Base-by-base conservation (phyloP, 2,888 invertebrate genomes). In the Chaetoderma sp. region DNA sequence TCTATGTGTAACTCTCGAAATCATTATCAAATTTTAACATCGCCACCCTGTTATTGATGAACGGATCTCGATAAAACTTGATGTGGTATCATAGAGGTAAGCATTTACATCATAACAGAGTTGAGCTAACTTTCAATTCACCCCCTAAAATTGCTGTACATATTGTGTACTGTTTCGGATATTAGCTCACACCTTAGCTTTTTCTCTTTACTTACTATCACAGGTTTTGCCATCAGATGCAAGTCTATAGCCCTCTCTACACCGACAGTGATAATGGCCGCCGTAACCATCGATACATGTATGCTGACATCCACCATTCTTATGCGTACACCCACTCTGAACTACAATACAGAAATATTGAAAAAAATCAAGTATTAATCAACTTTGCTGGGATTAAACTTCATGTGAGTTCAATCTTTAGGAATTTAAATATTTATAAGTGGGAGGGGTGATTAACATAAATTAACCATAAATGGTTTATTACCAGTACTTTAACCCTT, bases 301-400 rank as follows among this genome's bases (percentile, higher is more conserved):
- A n/a, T 83, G 82, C 28, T 81, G 71, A 66, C 83, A 83, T 4
- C 82, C 82, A 1, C 83, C 83, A 60, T 82, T 82, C 60, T 72
- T 70, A 2, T 67, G 60, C 25, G 65, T 63, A 47, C 81, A 81
- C 2, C 79, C 80, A 10, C 68, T 69, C n/a, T 67, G 66, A 27
- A 75, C 81, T 80, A 71, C 18, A 71, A 73, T 18, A 63, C 5
- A 50, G 18, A 60, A 18, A 33, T n/a, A 16, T 54, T n/a, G n/a
- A n/a, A n/a, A n/a, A n/a, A n/a, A n/a, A n/a, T n/a, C n/a, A n/a
- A n/a, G n/a, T n/a, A n/a, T n/a, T n/a, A n/a, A n/a, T n/a, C n/a
- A n/a, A n/a, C n/a, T n/a, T n/a, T n/a, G n/a, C n/a, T n/a, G n/a
- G n/a, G n/a, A n/a, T n/a, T n/a, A n/a, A n/a, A n/a, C n/a, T n/a